Conservation (phyloP, 2,888 invertebrate species). For the Eudemis profundana region DNA sequence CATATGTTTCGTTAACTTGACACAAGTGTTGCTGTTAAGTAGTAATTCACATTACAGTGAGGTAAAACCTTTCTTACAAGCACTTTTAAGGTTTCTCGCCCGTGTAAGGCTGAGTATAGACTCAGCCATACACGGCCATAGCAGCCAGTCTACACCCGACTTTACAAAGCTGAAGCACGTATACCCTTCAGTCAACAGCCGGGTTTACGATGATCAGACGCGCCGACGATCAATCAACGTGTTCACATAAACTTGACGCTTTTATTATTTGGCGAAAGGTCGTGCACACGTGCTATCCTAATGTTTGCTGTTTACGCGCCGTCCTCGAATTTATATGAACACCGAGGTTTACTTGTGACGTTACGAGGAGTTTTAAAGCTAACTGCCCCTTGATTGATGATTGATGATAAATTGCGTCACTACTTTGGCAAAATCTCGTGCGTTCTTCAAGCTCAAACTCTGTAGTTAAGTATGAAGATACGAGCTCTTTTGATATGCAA, state of each 20-base stretch:
- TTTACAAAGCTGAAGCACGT: too few species aligned
- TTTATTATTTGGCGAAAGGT: constrained; percentile 71
- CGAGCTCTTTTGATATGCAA: not conserved
- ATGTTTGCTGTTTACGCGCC: constrained; percentile 54
- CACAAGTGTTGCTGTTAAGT: too few species aligned
- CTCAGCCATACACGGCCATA: too few species aligned
- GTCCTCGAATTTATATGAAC: constrained; percentile 56
- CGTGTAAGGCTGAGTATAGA: too few species aligned
- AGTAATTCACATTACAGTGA: too few species aligned
- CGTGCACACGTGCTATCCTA: constrained; percentile 51
- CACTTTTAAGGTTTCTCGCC: too few species aligned
- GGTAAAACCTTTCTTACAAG: too few species aligned
- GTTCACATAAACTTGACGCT: constrained; percentile 69
- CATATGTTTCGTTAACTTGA: too few species aligned
- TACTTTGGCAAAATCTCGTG: constrained; percentile 2
- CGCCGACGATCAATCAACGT: constrained; percentile 65
- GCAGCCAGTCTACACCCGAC: too few species aligned
- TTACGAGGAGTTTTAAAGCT: not conserved
- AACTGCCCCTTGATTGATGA: constrained; percentile 9
- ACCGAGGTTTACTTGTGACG: constrained; percentile 38
- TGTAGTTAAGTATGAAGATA: too few species aligned
- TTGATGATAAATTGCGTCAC: constrained; percentile 7
- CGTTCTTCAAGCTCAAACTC: not conserved
- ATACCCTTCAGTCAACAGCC: constrained; percentile 3
- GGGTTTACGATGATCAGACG: constrained; percentile 13